Evolutionary conservation across 2,113 vertebrate genomes (phyloP).

Genomic region (Chaetura pelagica): DNA sequence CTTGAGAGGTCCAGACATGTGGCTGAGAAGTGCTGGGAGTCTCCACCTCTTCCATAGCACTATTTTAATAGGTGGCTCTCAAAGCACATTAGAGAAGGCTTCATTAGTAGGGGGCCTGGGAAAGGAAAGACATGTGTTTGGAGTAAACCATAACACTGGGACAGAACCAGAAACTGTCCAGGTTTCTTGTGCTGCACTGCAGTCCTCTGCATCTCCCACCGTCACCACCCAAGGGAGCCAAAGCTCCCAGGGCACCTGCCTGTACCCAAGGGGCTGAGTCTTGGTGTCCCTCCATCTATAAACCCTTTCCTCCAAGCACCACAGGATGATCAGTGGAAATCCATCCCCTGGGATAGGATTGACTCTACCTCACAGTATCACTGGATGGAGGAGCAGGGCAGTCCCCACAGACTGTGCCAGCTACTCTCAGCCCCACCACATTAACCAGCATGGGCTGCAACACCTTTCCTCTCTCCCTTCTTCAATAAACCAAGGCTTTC

Average conservation of each 20-base stretch:
- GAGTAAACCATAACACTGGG: not conserved
- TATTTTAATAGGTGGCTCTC: not conserved
- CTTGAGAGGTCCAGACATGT: not conserved
- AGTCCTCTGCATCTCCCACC: not conserved
- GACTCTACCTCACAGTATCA: fast-evolving
- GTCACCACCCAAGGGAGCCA: not conserved
- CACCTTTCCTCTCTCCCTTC: not conserved
- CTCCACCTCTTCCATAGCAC: not conserved
- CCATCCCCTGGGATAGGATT: not conserved
- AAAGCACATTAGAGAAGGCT: not conserved
- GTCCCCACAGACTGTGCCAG: not conserved
- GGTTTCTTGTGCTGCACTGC: fast-evolving
- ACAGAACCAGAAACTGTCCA: not conserved
- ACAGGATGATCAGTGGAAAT: not conserved
- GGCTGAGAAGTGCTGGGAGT: not conserved
- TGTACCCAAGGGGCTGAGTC: not conserved
- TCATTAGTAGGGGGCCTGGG: not conserved
- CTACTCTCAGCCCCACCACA: not conserved
- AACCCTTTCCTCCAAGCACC: not conserved
- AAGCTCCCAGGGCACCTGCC: not conserved
- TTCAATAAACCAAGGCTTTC: slow-evolving; percentile 42
- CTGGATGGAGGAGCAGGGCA: not conserved
- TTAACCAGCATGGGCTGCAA: slow-evolving; percentile 31
- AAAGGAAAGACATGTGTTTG: not conserved
- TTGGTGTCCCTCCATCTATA: not conserved